phyloP scores from a whole-genome alignment of 2,113 vertebrate genomes.

The Henicopernis longicauda region DNA sequence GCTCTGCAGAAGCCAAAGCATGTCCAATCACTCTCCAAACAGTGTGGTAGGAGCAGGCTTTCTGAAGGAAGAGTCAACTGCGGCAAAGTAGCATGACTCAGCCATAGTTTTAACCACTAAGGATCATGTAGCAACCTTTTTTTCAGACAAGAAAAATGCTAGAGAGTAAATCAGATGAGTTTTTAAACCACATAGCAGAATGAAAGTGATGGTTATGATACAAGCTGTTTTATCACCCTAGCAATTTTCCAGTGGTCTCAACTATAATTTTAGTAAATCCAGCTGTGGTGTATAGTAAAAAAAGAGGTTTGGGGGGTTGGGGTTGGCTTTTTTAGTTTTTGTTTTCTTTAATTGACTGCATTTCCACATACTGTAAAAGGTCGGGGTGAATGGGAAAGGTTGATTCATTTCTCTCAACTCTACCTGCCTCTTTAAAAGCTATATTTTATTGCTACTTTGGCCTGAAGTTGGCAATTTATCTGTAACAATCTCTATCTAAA shows the following conservation, averaged over 20 bases:
- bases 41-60: neutral
- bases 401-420: constrained; percentile 12
- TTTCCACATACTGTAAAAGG: constrained; percentile 34
- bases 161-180: constrained; percentile 26
- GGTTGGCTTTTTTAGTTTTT: neutral
- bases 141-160: constrained; percentile 46
- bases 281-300: neutral
- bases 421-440: constrained; percentile 55
- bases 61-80: neutral
- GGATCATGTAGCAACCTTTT: neutral
- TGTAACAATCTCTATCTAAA: constrained; percentile 45
- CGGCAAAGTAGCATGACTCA: constrained; percentile 10
- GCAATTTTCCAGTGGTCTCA: constrained; percentile 39
- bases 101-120: neutral
- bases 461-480: constrained; percentile 28
- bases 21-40: neutral
- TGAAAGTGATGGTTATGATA: constrained; percentile 41
- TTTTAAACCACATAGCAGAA: constrained; percentile 56
- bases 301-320: neutral
- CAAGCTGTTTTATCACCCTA: constrained; percentile 50
- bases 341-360: constrained; percentile 57
- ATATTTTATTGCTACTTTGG: constrained; percentile 34
- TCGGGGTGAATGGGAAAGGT: constrained; percentile 27
- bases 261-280: constrained; percentile 59
- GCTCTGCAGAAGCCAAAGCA: neutral